Evolutionary conservation across 1,140 invertebrate species (phyloP).

Genomic region (Zaprionus africanus): DNA sequence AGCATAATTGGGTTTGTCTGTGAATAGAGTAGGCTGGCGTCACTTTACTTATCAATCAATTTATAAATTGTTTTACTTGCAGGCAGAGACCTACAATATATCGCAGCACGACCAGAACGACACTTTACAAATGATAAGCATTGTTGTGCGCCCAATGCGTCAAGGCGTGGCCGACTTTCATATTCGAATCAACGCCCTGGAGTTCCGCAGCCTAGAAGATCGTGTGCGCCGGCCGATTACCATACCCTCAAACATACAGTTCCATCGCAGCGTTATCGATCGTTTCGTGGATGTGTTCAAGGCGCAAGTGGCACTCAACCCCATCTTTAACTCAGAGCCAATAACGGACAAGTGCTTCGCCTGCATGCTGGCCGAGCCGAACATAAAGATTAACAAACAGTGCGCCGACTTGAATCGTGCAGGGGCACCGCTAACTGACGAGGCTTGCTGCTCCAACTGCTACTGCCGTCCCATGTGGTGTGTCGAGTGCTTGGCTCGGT

Average conservation of each 20-base stretch:
- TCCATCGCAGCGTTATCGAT: conserved; percentile 92
- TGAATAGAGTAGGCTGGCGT: neutral
- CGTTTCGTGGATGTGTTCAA: conserved; percentile 93
- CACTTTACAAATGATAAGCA: conserved; percentile 92
- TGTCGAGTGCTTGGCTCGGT: conserved; percentile 92
- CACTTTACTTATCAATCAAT: neutral
- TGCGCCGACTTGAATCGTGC: conserved; percentile 86
- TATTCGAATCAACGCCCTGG: conserved; percentile 90
- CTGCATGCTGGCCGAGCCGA: conserved; percentile 92
- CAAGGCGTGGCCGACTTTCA: conserved; percentile 86
- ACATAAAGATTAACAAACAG: conserved; percentile 92
- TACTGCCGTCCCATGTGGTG: conserved; percentile 95
- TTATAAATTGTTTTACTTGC: conserved; percentile 27
- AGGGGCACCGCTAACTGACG: conserved; percentile 64
- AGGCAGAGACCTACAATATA: conserved; percentile 90
- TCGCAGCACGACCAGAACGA: conserved; percentile 87
- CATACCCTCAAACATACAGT: conserved; percentile 91
- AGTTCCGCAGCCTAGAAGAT: conserved; percentile 92
- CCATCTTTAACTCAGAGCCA: conserved; percentile 87
- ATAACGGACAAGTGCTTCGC: conserved; percentile 93
- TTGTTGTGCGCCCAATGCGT: conserved; percentile 89
- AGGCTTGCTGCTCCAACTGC: conserved; percentile 85
- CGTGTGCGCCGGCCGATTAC: conserved; percentile 90
- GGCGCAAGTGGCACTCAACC: conserved; percentile 90
- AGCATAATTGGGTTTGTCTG: neutral